Evolutionary conservation across 2,113 vertebrate species (phyloP).

Genomic region (Meles meles): DNA sequence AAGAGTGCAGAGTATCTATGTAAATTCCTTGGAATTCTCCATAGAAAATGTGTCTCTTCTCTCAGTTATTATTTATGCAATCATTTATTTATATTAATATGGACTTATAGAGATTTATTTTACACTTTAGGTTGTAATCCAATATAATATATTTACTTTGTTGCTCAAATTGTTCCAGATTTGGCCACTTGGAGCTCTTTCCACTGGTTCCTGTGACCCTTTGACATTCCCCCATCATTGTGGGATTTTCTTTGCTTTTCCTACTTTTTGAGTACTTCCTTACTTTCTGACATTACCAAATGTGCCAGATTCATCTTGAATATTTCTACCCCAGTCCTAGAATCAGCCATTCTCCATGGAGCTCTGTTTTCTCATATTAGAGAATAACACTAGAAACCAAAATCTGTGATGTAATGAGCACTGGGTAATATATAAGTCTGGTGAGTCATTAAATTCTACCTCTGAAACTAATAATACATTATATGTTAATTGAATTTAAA

Average conservation of each 20-base stretch:
- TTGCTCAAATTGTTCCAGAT: background rate
- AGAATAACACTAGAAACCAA: background rate
- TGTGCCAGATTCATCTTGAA: background rate
- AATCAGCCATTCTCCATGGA: background rate
- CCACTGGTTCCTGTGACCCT: background rate
- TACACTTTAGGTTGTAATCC: background rate
- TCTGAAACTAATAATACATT: background rate
- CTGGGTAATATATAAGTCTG: too few relatives aligned
- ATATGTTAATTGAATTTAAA: background rate
- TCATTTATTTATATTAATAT: background rate
- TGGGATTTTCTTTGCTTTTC: background rate
- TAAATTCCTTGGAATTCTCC: background rate
- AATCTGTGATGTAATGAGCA: too few relatives aligned
- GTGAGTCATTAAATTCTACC: too few relatives aligned
- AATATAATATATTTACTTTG: background rate
- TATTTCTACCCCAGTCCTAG: background rate
- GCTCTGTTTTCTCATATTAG: background rate
- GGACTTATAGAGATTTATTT: background rate
- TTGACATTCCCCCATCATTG: background rate
- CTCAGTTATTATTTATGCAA: background rate
- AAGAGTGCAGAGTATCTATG: background rate
- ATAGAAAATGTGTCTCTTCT: background rate
- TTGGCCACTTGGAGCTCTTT: background rate
- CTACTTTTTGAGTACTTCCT: background rate
- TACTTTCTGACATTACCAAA: background rate